Conservation (phyloP, 2,113 vertebrate species). For the Zingel zingel region DNA sequence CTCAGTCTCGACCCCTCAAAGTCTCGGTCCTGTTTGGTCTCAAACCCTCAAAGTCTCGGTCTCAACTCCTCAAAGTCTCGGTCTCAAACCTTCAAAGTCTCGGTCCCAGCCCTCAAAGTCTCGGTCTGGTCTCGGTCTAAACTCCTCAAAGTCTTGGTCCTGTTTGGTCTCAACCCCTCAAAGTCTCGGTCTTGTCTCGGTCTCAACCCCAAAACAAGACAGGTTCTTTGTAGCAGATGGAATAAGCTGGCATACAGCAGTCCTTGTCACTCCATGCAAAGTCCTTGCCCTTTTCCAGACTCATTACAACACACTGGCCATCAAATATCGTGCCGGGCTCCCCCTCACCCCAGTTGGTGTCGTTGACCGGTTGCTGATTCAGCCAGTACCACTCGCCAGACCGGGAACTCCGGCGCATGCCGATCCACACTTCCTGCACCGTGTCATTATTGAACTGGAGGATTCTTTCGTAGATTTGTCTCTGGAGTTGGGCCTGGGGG, state of each 20-base stretch:
- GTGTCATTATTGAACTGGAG: accelerated
- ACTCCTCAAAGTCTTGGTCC: no score
- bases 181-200: no score
- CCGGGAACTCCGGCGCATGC: conserved; percentile 69
- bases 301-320: conserved; percentile 68
- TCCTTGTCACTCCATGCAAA: conserved; percentile 59
- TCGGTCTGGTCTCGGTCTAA: no score
- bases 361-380: accelerated
- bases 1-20: no score
- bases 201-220: neutral
- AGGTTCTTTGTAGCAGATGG: conserved; percentile 58
- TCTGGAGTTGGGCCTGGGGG: accelerated
- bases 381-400: conserved; percentile 79
- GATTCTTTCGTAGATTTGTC: neutral
- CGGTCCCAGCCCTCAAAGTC: no score
- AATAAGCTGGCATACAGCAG: conserved; percentile 66
- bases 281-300: neutral
- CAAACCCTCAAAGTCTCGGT: no score
- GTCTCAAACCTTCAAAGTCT: no score
- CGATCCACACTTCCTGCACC: conserved; percentile 69
- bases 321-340: conserved; percentile 36
- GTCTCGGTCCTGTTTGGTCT: no score
- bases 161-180: no score
- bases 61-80: no score
- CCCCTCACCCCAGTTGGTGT: conserved; percentile 59